These are phyloP conservation scores for Portevinia maculata DNA, from an alignment of 2,888 invertebrate genomes.

Conservation along the genomic window DNA sequence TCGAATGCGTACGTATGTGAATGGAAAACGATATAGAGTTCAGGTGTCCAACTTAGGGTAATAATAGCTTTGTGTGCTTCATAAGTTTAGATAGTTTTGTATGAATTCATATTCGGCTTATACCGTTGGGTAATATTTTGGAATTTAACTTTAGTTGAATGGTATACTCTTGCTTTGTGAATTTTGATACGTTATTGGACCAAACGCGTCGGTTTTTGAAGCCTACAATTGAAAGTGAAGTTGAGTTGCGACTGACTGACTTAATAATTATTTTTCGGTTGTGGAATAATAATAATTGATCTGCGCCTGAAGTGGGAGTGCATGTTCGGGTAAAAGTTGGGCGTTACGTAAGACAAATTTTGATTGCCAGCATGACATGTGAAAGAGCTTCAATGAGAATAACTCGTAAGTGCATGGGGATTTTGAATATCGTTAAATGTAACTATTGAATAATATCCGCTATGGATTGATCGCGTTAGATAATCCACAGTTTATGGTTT, in stretches of 20 bases:
- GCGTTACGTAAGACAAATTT: conserved; percentile 1
- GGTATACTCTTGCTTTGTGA: neutral
- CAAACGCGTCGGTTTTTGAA: conserved; percentile 11
- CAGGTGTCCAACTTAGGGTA: conserved; percentile 18
- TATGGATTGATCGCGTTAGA: no score
- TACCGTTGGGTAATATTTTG: conserved; percentile 5
- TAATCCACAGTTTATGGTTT: no score
- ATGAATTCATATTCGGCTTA: neutral
- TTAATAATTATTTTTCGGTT: conserved; percentile 22
- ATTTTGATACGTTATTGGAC: conserved; percentile 12
- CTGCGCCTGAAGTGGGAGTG: conserved; percentile 11
- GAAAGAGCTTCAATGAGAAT: no score
- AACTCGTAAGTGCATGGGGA: no score
- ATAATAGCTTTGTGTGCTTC: conserved; percentile 26
- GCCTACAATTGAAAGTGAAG: conserved; percentile 17
- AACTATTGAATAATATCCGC: no score
- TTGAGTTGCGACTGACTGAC: neutral
- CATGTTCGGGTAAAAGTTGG: neutral
- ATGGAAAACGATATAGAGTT: conserved; percentile 21
- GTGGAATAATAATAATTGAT: conserved; percentile 11
- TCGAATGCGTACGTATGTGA: conserved; percentile 22
- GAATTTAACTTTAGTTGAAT: conserved; percentile 3
- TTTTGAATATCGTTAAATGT: no score
- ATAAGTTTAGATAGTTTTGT: neutral
- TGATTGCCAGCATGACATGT: neutral